Percentiles rank a stretch among this genome's conserved stretches.
phyloP scores from a whole-genome alignment of 2,113 vertebrate species.

The Canis aureus region DNA sequence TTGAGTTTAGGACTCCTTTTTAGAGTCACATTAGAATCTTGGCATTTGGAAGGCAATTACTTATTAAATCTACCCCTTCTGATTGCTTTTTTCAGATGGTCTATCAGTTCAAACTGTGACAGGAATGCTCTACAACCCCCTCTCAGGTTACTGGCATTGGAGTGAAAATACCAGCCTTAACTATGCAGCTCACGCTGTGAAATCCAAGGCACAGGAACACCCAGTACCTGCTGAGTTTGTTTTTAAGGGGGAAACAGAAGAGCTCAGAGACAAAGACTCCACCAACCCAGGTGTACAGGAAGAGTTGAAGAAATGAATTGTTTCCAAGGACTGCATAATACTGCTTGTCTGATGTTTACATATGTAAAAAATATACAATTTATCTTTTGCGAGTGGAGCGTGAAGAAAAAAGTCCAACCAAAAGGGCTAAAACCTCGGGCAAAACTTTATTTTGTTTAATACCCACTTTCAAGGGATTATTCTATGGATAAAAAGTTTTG shows the following conservation, averaged over 20 bases:
- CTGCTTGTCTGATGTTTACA: constrained; percentile 10
- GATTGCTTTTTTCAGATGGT: constrained; percentile 87
- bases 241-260: constrained; percentile 21
- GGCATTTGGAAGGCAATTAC: background rate
- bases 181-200: constrained; percentile 95
- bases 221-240: background rate
- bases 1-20: background rate
- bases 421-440: constrained; percentile 27
- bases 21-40: background rate
- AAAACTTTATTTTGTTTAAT: constrained; percentile 46
- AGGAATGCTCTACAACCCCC: constrained; percentile 96
- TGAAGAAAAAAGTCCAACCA: constrained; percentile 54
- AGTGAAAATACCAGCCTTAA: constrained; percentile 91
- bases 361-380: background rate
- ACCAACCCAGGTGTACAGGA: background rate
- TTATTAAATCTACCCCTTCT: constrained; percentile 48
- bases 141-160: constrained; percentile 94
- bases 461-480: constrained; percentile 9
- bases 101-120: constrained; percentile 91
- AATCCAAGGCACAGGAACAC: constrained; percentile 63
- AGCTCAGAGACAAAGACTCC: constrained; percentile 44
- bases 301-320: constrained; percentile 50
- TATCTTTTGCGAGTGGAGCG: background rate
- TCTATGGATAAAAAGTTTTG: constrained; percentile 49
- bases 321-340: background rate